phyloP scores from a whole-genome alignment of 1,140 invertebrate species.

The Cryptotermes secundus region DNA sequence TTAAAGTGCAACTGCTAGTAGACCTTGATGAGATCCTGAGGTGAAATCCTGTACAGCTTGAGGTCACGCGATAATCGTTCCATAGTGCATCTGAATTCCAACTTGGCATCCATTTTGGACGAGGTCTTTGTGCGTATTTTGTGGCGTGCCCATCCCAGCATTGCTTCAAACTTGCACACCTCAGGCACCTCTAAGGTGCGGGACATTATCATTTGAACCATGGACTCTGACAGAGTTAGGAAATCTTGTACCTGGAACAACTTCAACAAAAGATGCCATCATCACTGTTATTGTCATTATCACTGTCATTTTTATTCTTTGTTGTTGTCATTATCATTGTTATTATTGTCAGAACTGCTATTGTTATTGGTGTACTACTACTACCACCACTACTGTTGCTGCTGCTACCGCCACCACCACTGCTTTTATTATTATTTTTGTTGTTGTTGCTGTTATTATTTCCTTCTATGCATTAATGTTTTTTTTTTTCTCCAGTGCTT shows the following conservation, averaged over 20 bases:
- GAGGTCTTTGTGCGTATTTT: slow-evolving; percentile 75
- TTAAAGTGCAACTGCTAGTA: slow-evolving; percentile 35
- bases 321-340: too few relatives aligned
- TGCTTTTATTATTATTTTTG: too few relatives aligned
- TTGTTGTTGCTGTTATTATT: too few relatives aligned
- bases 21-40: slow-evolving; percentile 88
- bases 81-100: slow-evolving; percentile 91
- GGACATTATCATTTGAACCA: slow-evolving; percentile 94
- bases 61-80: slow-evolving; percentile 84
- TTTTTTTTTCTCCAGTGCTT: too few relatives aligned
- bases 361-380: too few relatives aligned
- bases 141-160: slow-evolving; percentile 85
- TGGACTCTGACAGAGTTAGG: slow-evolving; percentile 84
- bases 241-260: slow-evolving; percentile 83
- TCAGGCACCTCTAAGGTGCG: slow-evolving; percentile 81
- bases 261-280: slow-evolving; percentile 42
- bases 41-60: slow-evolving; percentile 87
- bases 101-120: slow-evolving; percentile 76
- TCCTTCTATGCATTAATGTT: too few relatives aligned
- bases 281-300: too few relatives aligned
- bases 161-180: slow-evolving; percentile 91
- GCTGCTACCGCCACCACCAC: too few relatives aligned
- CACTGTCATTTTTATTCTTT: too few relatives aligned
- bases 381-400: too few relatives aligned
- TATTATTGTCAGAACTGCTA: too few relatives aligned